A percentile compares a stretch with the other conserved stretches of the same genome.
Conservation (phyloP, 53 echinoderm and acorn worm genomes). For the Apostichopus leukothele region DNA sequence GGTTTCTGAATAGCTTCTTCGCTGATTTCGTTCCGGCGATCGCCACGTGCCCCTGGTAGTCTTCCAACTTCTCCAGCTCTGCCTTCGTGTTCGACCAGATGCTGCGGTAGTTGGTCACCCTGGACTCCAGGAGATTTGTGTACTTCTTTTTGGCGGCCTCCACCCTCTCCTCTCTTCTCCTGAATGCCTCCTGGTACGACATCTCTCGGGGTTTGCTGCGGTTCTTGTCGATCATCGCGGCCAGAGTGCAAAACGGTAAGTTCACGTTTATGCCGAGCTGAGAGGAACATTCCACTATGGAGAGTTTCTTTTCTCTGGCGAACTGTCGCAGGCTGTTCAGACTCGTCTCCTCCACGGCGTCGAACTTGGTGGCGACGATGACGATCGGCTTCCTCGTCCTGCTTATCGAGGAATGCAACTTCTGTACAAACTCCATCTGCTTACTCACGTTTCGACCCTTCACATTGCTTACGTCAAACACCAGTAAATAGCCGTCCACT, state of each 20-base stretch:
- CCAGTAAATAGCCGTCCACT: slow-evolving; percentile 80
- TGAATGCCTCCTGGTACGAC: slow-evolving; percentile 60
- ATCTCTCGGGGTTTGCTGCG: slow-evolving; percentile 60
- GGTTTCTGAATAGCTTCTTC: slow-evolving; percentile 69
- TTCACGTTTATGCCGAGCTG: slow-evolving; percentile 81
- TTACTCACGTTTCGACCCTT: slow-evolving; percentile 48
- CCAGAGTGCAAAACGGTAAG: slow-evolving; percentile 75
- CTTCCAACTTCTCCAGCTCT: slow-evolving; percentile 57
- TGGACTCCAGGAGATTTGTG: slow-evolving; percentile 49
- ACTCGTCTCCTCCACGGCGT: slow-evolving; percentile 65
- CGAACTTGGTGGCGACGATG: slow-evolving; percentile 80
- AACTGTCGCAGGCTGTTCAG: slow-evolving; percentile 35
- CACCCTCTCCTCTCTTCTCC: slow-evolving; percentile 60
- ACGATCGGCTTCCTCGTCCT: slow-evolving; percentile 80
- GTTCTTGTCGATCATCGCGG: slow-evolving; percentile 68
- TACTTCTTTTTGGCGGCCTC: slow-evolving; percentile 63
- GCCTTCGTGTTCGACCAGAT: slow-evolving; percentile 73
- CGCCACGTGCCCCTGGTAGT: slow-evolving; percentile 62
- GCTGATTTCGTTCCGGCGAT: slow-evolving; percentile 69
- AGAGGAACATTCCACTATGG: slow-evolving; percentile 79
- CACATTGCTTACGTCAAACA: slow-evolving; percentile 69
- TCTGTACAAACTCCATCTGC: slow-evolving; percentile 67
- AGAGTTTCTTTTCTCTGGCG: slow-evolving; percentile 48
- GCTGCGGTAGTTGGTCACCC: slow-evolving; percentile 75
- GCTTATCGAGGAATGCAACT: slow-evolving; percentile 49